phyloP scores from a whole-genome alignment of 1,140 invertebrate species.

The Triops longicaudatus region DNA sequence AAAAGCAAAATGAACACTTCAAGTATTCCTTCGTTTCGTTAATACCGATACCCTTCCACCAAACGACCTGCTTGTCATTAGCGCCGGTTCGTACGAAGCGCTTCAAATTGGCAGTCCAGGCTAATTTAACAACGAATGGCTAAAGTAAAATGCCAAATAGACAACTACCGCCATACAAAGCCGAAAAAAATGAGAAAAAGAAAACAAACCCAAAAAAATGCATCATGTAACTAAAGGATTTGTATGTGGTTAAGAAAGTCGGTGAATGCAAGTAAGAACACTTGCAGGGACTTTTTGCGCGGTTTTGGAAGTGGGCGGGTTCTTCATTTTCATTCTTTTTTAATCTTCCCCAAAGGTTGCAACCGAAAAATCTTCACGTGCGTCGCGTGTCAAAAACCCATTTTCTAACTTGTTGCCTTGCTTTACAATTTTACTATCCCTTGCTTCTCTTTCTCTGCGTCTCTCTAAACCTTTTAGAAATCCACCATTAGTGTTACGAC shows the following conservation, averaged over 20 bases:
- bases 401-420: not conserved
- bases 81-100: conserved; percentile 9
- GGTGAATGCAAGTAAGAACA: too few relatives aligned
- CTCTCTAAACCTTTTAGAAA: too few relatives aligned
- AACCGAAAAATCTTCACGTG: not conserved
- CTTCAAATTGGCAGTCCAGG: conserved; percentile 20
- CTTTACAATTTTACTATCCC: not conserved
- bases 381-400: not conserved
- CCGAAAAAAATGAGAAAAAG: conserved; percentile 17
- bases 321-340: not conserved
- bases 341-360: too few relatives aligned
- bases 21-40: not conserved
- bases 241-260: too few relatives aligned
- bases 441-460: not conserved
- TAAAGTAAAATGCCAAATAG: not conserved
- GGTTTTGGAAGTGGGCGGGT: not conserved
- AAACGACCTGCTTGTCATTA: conserved; percentile 1
- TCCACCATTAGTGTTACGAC: too few relatives aligned
- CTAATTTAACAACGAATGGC: not conserved
- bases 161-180: not conserved
- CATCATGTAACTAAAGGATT: too few relatives aligned
- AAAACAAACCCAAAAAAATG: not conserved
- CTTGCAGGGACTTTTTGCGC: too few relatives aligned
- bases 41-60: not conserved
- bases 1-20: not conserved